phyloP scores from a whole-genome alignment of 1,140 invertebrate genomes.

The Brachionus calyciflorus region DNA sequence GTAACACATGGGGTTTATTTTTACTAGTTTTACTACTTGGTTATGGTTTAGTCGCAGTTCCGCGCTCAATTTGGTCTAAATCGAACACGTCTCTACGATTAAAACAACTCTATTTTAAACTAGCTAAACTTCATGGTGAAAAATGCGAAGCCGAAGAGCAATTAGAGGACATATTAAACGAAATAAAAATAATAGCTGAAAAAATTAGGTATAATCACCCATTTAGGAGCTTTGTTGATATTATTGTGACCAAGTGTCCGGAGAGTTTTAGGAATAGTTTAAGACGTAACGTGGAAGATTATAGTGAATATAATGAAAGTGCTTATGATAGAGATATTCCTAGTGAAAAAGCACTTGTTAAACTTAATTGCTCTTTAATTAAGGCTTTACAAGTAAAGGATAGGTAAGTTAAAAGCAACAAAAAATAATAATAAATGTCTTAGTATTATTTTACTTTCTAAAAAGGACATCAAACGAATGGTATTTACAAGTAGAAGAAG shows the following conservation, averaged over 20 bases:
- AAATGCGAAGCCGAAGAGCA: conserved; percentile 82
- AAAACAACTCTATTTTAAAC: conserved; percentile 87
- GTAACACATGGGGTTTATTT: conserved; percentile 98
- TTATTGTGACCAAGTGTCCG: conserved; percentile 69
- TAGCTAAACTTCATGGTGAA: conserved; percentile 70
- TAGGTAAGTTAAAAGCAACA: not conserved
- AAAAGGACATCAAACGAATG: conserved; percentile 82
- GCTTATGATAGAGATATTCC: conserved; percentile 68
- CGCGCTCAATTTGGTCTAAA: conserved; percentile 80
- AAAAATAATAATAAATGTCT: too few species aligned
- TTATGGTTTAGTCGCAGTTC: conserved; percentile 93
- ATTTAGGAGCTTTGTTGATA: conserved; percentile 67
- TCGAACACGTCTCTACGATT: conserved; percentile 67
- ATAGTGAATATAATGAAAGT: conserved; percentile 53
- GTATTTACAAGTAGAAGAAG: conserved; percentile 75
- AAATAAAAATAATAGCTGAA: conserved; percentile 57
- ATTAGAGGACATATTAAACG: conserved; percentile 76
- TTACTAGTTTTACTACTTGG: conserved; percentile 87
- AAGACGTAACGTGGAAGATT: conserved; percentile 54
- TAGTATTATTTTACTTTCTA: too few species aligned
- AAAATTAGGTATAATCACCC: conserved; percentile 60
- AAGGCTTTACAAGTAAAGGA: conserved; percentile 52
- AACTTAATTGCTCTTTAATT: conserved; percentile 72
- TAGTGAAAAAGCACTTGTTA: conserved; percentile 56
- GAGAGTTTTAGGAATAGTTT: conserved; percentile 53